Evolutionary conservation across 2,113 vertebrate species (phyloP), one percentile per base, ranked within the genome.

Genomic region (Corythaixoides concolor): DNA sequence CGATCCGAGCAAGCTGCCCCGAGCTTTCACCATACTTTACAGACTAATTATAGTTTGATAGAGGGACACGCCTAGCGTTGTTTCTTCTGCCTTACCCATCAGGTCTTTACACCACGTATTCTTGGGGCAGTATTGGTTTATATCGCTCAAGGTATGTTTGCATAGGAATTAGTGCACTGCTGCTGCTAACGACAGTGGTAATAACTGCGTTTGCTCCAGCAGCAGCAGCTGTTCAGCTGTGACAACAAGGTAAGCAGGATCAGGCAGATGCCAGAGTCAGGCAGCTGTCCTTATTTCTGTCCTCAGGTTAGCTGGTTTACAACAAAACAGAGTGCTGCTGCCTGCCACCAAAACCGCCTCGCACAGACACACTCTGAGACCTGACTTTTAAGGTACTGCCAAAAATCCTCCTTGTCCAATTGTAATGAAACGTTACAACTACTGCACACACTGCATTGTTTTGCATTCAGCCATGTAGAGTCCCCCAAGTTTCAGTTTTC

Each of bases 261-360:
- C 68, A 41, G 56, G 45, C 50, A 37, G 62, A 84, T 59, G 39
- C 78, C 73, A 47, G 70, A 55, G 12, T 43, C 3, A n/a, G 4
- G 10, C 49, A 52, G 26, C 15, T 45, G 58, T 49, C 63, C 37
- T 23, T 32, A 11, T 18, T 60, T 8, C 63, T 59, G 8, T 53
- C 52, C 60, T 58, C 16, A 22, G 16, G 19, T 64, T 53, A 17
- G 19, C n/a, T 27, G 62, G 30, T 27, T 27, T 55, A 39, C 24
- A 35, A 41, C 53, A 62, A 73, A 90, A n/a, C 52, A 1, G 39
- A 37, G 56, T 13, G 0, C 15, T 33, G 45, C n/a, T 24, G n/a
- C 33, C 0, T 16, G 68, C 68, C 56, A 18, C 50, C 4, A 1
- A 32, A 21, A 28, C 81, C 4, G 0, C 33, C 50, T 73, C 67